These are phyloP conservation scores for Scaptomyza parva DNA, from an alignment of 2,888 invertebrate genomes.

Conservation along the genomic window DNA sequence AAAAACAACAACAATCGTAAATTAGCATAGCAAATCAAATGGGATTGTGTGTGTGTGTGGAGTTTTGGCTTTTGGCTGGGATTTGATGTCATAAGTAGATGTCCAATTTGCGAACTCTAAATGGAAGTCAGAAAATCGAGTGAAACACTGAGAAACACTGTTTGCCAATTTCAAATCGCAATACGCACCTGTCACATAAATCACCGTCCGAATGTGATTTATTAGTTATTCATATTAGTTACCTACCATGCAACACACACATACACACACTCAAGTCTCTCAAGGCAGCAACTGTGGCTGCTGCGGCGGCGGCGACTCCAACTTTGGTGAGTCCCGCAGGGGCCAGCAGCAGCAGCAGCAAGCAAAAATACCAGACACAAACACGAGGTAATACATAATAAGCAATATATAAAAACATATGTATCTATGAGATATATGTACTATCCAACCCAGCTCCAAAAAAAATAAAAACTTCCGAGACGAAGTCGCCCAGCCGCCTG, in stretches of 20 bases:
- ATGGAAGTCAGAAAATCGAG: constrained; percentile 51
- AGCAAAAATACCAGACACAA: constrained; percentile 46
- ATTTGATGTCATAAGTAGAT: constrained; percentile 49
- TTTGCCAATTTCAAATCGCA: constrained; percentile 79
- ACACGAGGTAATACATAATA: constrained; percentile 73
- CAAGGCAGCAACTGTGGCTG: too few relatives aligned
- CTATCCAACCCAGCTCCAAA: constrained; percentile 3
- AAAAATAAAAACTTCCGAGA: constrained; percentile 13
- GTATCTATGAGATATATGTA: constrained; percentile 64
- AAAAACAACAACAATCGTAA: constrained; percentile 5
- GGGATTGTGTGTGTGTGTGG: constrained; percentile 20
- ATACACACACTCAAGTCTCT: constrained; percentile 30
- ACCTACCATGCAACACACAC: constrained; percentile 45
- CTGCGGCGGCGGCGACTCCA: constrained; percentile 32
- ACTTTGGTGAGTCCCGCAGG: constrained; percentile 46
- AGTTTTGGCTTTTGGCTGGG: constrained; percentile 7
- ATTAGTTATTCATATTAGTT: constrained; percentile 80
- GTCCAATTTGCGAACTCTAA: constrained; percentile 68
- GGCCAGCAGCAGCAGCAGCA: constrained; percentile 18
- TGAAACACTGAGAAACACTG: constrained; percentile 39
- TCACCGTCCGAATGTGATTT: constrained; percentile 74
- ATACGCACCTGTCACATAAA: constrained; percentile 79
- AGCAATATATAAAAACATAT: constrained; percentile 73
- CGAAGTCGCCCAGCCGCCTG: constrained; percentile 47
- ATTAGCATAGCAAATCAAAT: constrained; percentile 52